phyloP scores from a whole-genome alignment of 2,113 vertebrate genomes.

The Solenodon paradoxus region DNA sequence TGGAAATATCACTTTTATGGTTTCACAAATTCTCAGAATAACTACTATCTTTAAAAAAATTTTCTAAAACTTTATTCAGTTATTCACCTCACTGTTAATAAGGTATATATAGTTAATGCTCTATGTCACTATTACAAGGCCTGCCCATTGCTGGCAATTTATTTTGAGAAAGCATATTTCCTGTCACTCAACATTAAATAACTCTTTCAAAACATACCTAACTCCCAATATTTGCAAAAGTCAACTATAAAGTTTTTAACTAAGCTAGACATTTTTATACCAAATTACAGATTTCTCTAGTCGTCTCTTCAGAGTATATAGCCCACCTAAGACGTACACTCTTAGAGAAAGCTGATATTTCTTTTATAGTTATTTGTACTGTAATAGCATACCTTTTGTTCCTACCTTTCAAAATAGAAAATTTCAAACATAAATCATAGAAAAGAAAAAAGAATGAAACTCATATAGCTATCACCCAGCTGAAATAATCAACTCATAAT shows the following conservation, averaged over 20 bases:
- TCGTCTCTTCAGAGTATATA: neutral
- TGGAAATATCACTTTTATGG: neutral
- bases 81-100: too few species aligned
- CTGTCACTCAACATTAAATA: too few species aligned
- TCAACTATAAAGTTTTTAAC: too few species aligned
- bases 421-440: neutral
- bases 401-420: neutral
- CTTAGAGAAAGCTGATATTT: neutral
- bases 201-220: too few species aligned
- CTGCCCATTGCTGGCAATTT: too few species aligned
- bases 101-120: too few species aligned
- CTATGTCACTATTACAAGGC: too few species aligned
- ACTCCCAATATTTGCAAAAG: too few species aligned
- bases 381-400: neutral
- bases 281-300: neutral
- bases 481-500: neutral
- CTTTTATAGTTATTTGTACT: neutral
- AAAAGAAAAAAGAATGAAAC: conserved; percentile 11
- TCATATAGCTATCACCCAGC: neutral
- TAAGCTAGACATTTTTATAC: neutral
- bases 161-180: too few species aligned
- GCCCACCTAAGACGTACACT: neutral
- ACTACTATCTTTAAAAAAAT: too few species aligned
- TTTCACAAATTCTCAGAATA: neutral
- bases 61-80: too few species aligned